Evolutionary conservation across 2,888 invertebrate genomes (phyloP).

Genomic region (Emmelina monodactyla): DNA sequence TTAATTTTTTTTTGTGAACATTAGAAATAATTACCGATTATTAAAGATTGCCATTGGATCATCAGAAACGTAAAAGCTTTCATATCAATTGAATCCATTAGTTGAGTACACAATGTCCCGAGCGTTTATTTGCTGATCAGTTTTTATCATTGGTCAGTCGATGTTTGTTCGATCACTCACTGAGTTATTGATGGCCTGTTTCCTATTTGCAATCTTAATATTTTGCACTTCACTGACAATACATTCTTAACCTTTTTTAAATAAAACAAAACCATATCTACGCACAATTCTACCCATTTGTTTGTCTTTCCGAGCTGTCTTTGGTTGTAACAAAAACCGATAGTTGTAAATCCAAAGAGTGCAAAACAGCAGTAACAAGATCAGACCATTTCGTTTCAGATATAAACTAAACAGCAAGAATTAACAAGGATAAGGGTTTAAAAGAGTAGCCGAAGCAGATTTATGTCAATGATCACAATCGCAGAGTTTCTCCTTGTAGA

Average conservation of each 20-base stretch:
- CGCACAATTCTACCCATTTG: slow-evolving; percentile 57
- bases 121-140: slow-evolving; percentile 63
- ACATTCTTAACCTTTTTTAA: too few relatives aligned
- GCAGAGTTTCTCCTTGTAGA: slow-evolving; percentile 49
- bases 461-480: slow-evolving; percentile 63
- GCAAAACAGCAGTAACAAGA: slow-evolving; percentile 50
- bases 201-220: slow-evolving; percentile 39
- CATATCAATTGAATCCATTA: slow-evolving; percentile 67
- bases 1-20: too few relatives aligned
- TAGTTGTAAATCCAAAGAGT: slow-evolving; percentile 61
- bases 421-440: slow-evolving; percentile 64
- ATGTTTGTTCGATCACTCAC: slow-evolving; percentile 63
- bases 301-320: slow-evolving; percentile 58
- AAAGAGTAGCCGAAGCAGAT: slow-evolving; percentile 65
- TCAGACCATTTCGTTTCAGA: slow-evolving; percentile 52
- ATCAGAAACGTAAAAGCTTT: slow-evolving; percentile 57
- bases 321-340: slow-evolving; percentile 65
- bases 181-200: slow-evolving; percentile 56
- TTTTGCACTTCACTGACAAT: too few relatives aligned
- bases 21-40: too few relatives aligned
- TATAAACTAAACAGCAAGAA: slow-evolving; percentile 66
- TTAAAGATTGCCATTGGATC: too few relatives aligned
- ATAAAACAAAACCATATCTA: slow-evolving; percentile 41
- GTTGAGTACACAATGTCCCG: slow-evolving; percentile 58
- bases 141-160: slow-evolving; percentile 63